These are phyloP conservation scores for Papilio polyxenes DNA, from an alignment of 1,140 invertebrate species.

Conservation along the genomic window DNA sequence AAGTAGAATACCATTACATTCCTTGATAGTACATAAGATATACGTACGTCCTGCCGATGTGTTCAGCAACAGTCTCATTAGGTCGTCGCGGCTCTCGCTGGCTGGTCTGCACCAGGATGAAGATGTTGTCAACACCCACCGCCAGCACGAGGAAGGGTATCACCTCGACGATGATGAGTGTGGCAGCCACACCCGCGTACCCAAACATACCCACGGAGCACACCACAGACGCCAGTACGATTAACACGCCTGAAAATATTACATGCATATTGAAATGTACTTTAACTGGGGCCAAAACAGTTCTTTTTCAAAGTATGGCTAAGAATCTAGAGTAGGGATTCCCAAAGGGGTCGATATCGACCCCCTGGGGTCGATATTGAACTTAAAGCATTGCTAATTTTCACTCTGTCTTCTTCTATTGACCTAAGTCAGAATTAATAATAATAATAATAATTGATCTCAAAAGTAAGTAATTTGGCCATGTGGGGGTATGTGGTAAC, in stretches of 20 bases:
- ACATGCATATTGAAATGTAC: neutral
- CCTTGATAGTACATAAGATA: slow-evolving; percentile 27
- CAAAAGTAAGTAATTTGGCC: no score
- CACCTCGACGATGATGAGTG: slow-evolving; percentile 98
- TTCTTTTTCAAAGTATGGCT: no score
- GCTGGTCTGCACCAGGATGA: slow-evolving; percentile 96
- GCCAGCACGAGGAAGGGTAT: slow-evolving; percentile 98
- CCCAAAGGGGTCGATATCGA: no score
- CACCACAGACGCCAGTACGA: slow-evolving; percentile 94
- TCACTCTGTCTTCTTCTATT: no score
- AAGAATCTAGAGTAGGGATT: no score
- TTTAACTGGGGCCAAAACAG: no score
- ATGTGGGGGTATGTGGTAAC: no score
- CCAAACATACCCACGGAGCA: slow-evolving; percentile 97
- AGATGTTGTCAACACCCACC: slow-evolving; percentile 99
- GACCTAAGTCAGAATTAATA: no score
- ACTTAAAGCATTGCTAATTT: no score
- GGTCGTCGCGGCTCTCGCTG: slow-evolving; percentile 85
- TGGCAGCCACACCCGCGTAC: slow-evolving; percentile 93
- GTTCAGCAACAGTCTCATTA: slow-evolving; percentile 90
- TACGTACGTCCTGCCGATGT: slow-evolving; percentile 90
- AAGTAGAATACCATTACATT: no score
- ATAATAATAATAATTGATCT: no score
- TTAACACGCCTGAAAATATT: slow-evolving; percentile 86
- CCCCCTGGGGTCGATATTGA: no score